Conservation (phyloP, 1,140 invertebrate genomes). For the Philaenus spumarius region DNA sequence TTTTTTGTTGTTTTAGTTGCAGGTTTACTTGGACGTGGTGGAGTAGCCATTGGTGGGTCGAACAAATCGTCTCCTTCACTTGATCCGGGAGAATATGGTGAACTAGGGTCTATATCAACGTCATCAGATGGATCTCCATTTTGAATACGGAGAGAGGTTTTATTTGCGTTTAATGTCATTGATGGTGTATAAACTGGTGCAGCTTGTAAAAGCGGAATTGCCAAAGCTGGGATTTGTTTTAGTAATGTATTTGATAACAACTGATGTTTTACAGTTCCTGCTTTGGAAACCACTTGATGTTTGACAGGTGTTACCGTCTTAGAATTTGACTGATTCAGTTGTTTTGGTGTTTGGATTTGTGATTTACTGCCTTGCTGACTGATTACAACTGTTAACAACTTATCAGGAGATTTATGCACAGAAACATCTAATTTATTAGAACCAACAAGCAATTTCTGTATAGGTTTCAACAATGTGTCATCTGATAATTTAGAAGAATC, state of each 20-base stretch:
- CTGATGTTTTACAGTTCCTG: conserved; percentile 2
- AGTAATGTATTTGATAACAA: not conserved
- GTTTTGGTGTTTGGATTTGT: conserved; percentile 9
- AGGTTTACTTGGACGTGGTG: conserved; percentile 17
- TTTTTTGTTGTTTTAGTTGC: conserved; percentile 19
- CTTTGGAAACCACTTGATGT: conserved; percentile 8
- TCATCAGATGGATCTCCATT: conserved; percentile 23
- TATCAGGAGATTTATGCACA: conserved; percentile 19
- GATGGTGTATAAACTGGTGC: conserved; percentile 8
- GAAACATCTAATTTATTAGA: conserved; percentile 15
- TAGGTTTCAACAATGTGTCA: conserved; percentile 7
- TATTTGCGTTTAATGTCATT: conserved; percentile 17
- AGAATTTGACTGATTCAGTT: not conserved
- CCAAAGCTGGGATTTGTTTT: conserved; percentile 4
- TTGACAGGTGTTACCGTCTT: conserved; percentile 4
- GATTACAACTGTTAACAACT: conserved; percentile 11
- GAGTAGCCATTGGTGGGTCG: conserved; percentile 59
- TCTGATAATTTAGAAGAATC: conserved; percentile 7
- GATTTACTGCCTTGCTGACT: conserved; percentile 15
- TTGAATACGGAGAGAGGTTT: conserved; percentile 7
- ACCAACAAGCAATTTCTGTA: conserved; percentile 10
- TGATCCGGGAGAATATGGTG: conserved; percentile 77
- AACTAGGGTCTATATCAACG: conserved; percentile 35
- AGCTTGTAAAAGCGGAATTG: conserved; percentile 1
- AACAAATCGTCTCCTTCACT: conserved; percentile 79